These are phyloP conservation scores for Leuctra nigra DNA, from an alignment of 2,888 invertebrate genomes.

Conservation along the genomic window DNA sequence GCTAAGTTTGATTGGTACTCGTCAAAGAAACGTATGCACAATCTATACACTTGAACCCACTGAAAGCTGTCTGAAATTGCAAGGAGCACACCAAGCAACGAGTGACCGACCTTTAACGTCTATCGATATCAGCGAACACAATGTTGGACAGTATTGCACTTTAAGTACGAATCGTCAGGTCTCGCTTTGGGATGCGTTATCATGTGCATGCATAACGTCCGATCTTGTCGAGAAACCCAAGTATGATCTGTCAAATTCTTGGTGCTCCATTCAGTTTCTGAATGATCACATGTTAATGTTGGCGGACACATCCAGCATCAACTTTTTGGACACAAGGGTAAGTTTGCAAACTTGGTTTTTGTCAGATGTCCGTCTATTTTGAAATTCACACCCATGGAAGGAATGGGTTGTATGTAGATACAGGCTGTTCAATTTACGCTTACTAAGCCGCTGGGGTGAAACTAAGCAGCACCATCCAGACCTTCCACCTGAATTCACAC, in stretches of 20 bases:
- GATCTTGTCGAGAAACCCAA: constrained; percentile 1
- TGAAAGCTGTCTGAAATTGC: not conserved
- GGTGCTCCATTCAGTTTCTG: not conserved
- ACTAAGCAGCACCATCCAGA: too few relatives aligned
- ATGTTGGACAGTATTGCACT: not conserved
- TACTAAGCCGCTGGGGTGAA: too few relatives aligned
- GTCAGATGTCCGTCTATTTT: too few relatives aligned
- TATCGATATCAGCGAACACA: not conserved
- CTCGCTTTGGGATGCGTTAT: not conserved
- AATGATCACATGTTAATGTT: not conserved
- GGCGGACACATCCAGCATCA: constrained; percentile 1
- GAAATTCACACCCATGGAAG: too few relatives aligned
- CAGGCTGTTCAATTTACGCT: too few relatives aligned
- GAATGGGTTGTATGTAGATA: too few relatives aligned
- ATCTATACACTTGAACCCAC: not conserved
- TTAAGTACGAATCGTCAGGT: not conserved
- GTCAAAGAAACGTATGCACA: not conserved
- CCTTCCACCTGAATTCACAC: too few relatives aligned
- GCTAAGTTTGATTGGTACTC: not conserved
- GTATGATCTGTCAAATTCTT: not conserved
- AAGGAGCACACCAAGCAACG: not conserved
- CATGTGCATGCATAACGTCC: not conserved
- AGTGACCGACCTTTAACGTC: not conserved
- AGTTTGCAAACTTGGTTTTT: not conserved
- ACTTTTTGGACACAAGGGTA: not conserved